Base-by-base conservation (phyloP, 2,888 invertebrate genomes). In the Cheilosia grossa region DNA sequence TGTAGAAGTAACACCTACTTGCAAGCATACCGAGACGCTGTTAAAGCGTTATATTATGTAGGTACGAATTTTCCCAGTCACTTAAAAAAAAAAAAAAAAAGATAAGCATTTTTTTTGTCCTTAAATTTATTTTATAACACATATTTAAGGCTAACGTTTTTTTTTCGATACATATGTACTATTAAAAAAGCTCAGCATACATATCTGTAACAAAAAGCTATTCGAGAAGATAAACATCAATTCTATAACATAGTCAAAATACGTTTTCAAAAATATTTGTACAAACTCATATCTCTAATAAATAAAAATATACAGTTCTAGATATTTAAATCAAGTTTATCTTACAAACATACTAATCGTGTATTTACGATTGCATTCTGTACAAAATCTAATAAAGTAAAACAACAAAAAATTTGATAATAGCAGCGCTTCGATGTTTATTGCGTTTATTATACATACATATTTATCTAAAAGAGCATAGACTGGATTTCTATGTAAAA, bases 251-350 rank as follows among this genome's bases (percentile, higher is more conserved):
- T 70, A 37, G 37, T 66, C 47, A 56, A 74, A 56, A 74, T 66
- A 66, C 56, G 66, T 58, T 74, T 74, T 66, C 69, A 66, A 66
- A 74, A 66, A 58, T 75, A 75, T 66, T 47, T 66, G 66, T 75
- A 75, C 75, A 75, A 66, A 75, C 75, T 75, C 75, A 75, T 75
- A 75, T 75, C 75, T 75, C 75, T 67, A 59, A 66, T 21, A 59
- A 67, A 37, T 37, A 75, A 75, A 49, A 59, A 66, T 19, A 47
- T 47, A 47, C 56, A 66, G 42, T 40, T 49, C 49, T 59, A 75
- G 19, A 66, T 49, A 66, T 66, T 27, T 49, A 75, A 66, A 66
- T 19, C 54, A 54, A 37, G 17, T 64, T 66, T 56, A 66, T 59
- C 33, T 66, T 75, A 59, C 66, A 59, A 58, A 59, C 58, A 53